These are phyloP conservation scores for Camponotus pennsylvanicus DNA, from an alignment of 1,140 invertebrate genomes.

Conservation along the genomic window DNA sequence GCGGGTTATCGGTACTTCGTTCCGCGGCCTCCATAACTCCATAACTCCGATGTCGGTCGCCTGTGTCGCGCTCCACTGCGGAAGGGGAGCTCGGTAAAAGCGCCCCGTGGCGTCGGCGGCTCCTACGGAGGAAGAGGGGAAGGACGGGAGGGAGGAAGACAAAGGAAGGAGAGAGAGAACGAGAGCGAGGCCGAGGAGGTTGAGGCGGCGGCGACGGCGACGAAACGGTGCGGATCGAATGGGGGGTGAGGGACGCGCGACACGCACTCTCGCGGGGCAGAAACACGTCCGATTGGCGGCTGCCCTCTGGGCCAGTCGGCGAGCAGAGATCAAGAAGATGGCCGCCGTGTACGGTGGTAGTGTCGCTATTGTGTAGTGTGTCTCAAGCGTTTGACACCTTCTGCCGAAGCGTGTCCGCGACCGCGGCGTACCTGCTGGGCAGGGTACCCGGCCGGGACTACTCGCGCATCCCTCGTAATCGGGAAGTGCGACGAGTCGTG, in stretches of 20 bases:
- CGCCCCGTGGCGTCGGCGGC: slow-evolving; percentile 53
- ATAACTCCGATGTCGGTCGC: slow-evolving; percentile 78
- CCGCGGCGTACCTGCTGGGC: slow-evolving; percentile 1
- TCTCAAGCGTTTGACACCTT: slow-evolving; percentile 57
- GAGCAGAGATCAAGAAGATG: slow-evolving; percentile 80
- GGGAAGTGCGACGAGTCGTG: slow-evolving; percentile 26
- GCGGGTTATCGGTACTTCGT: slow-evolving; percentile 74
- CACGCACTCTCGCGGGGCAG: slow-evolving; percentile 51
- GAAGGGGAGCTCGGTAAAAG: slow-evolving; percentile 71
- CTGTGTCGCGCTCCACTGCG: slow-evolving; percentile 73
- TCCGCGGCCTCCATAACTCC: slow-evolving; percentile 82
- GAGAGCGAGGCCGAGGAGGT: slow-evolving; percentile 36
- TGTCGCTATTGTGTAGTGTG: slow-evolving; percentile 85
- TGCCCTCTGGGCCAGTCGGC: slow-evolving; percentile 74
- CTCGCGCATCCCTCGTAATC: slow-evolving; percentile 9
- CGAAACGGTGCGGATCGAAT: slow-evolving; percentile 28
- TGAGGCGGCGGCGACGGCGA: slow-evolving; percentile 8
- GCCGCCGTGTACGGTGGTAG: slow-evolving; percentile 83
- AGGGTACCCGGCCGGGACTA: slow-evolving; percentile 15
- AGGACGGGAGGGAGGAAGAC: slow-evolving; percentile 8
- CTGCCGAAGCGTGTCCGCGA: slow-evolving; percentile 25
- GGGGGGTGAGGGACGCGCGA: slow-evolving; percentile 11
- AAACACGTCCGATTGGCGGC: slow-evolving; percentile 78
- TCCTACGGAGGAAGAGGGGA: slow-evolving; percentile 42
- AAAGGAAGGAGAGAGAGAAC: slow-evolving; percentile 30